A percentile compares a stretch with the other conserved stretches of the same genome.
These are phyloP conservation scores for Platygyra sinensis DNA, from an alignment of 64 coral and sea anemone genomes.

Conservation along the genomic window DNA sequence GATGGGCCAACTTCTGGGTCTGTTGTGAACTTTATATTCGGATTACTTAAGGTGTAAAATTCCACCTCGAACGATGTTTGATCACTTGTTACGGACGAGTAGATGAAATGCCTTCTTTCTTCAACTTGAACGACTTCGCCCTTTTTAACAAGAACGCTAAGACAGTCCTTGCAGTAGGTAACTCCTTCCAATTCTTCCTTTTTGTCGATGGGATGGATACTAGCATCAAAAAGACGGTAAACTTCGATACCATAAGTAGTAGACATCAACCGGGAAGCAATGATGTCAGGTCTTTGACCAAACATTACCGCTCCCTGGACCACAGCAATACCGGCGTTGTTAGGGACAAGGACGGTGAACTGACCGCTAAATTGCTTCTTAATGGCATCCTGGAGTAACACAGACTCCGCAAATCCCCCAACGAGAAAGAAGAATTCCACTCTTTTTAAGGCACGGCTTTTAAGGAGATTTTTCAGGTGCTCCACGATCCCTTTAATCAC, in stretches of 20 bases:
- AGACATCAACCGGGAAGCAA: slow-evolving; percentile 6
- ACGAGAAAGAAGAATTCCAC: slow-evolving; percentile 30
- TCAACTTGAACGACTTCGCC: slow-evolving; percentile 10
- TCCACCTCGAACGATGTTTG: background rate
- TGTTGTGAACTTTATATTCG: slow-evolving; percentile 19
- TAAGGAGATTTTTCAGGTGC: slow-evolving; percentile 22
- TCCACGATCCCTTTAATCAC: slow-evolving; percentile 20
- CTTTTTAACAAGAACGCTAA: slow-evolving; percentile 20
- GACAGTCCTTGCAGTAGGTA: slow-evolving; percentile 18
- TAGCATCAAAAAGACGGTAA: background rate
- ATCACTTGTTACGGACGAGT: background rate
- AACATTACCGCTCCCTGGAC: slow-evolving; percentile 45
- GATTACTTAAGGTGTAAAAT: background rate
- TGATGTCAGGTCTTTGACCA: slow-evolving; percentile 2
- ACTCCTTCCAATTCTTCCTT: background rate
- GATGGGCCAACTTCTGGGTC: slow-evolving; percentile 21
- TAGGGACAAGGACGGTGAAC: background rate
- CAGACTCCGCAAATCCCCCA: slow-evolving; percentile 31
- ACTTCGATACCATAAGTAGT: slow-evolving; percentile 19
- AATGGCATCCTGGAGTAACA: slow-evolving; percentile 25
- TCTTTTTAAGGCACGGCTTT: background rate
- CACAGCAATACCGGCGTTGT: slow-evolving; percentile 6
- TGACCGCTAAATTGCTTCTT: background rate
- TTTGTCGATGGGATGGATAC: slow-evolving; percentile 13
- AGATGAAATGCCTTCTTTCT: background rate